phyloP scores from a whole-genome alignment of 2,113 vertebrate genomes.

The Anhinga rufa region DNA sequence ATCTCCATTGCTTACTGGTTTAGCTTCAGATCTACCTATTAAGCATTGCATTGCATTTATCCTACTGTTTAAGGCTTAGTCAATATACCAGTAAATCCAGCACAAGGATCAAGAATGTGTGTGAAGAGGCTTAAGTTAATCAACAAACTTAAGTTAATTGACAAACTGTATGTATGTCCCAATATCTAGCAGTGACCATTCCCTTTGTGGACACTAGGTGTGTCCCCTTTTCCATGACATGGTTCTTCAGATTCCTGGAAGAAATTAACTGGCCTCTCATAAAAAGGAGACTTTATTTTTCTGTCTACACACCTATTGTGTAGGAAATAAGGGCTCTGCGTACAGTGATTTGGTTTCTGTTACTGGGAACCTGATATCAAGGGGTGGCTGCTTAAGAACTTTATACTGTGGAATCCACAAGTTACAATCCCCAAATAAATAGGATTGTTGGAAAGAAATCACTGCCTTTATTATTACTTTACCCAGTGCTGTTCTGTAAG shows the following conservation, averaged over 20 bases:
- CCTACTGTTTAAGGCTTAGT: neutral
- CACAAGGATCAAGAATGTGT: neutral
- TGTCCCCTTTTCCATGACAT: neutral
- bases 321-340: neutral
- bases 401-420: neutral
- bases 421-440: neutral
- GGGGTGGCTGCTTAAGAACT: neutral
- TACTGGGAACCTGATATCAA: neutral
- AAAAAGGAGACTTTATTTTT: neutral
- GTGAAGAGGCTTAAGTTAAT: neutral
- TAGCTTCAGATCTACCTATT: neutral
- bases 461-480: neutral
- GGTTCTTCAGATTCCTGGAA: neutral
- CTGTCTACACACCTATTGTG: neutral
- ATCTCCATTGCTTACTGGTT: neutral
- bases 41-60: neutral
- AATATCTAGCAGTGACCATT: neutral
- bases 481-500: neutral
- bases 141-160: too few species aligned
- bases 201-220: accelerated
- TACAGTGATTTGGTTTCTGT: neutral
- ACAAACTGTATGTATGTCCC: neutral
- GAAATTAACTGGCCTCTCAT: neutral
- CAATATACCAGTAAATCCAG: neutral
- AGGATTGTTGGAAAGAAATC: neutral